Evolutionary conservation across 2,797 vertebrate species (phyloP).

Genomic region (Typhlichthys eigenmanni): DNA sequence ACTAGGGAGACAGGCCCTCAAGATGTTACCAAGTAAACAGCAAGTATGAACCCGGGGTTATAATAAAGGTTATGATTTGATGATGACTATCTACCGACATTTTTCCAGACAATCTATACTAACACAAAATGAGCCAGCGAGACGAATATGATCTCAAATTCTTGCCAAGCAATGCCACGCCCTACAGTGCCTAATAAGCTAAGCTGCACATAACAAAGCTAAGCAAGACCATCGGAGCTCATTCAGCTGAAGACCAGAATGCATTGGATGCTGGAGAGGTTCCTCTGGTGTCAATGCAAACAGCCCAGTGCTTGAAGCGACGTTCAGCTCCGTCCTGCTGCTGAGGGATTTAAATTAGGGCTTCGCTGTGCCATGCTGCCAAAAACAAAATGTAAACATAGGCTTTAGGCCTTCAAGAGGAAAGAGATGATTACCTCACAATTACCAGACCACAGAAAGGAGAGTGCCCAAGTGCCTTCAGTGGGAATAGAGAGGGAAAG

Average conservation of each 20-base stretch:
- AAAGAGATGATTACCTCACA: constrained; percentile 73
- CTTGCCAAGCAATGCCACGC: no score
- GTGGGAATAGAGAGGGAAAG: constrained; percentile 39
- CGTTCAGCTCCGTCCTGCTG: constrained; percentile 46
- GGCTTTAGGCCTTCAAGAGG: constrained; percentile 67
- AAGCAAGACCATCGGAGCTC: neutral
- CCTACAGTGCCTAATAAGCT: neutral
- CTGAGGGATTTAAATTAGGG: constrained; percentile 61
- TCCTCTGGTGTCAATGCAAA: constrained; percentile 19
- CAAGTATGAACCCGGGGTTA: no score
- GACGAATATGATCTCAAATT: neutral
- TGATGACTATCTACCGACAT: no score
- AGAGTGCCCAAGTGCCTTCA: constrained; percentile 61
- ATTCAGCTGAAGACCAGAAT: constrained; percentile 29
- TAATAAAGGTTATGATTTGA: no score
- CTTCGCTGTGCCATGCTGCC: constrained; percentile 56
- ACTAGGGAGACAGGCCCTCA: no score
- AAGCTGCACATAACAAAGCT: neutral
- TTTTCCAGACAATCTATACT: no score
- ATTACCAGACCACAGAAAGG: constrained; percentile 66
- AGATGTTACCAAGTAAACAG: no score
- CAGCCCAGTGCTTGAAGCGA: constrained; percentile 36
- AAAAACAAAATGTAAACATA: constrained; percentile 70
- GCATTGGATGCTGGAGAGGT: constrained; percentile 1
- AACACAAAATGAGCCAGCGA: no score